Conservation (phyloP, 2,797 vertebrate genomes). For the Cyprinodon diabolis region DNA sequence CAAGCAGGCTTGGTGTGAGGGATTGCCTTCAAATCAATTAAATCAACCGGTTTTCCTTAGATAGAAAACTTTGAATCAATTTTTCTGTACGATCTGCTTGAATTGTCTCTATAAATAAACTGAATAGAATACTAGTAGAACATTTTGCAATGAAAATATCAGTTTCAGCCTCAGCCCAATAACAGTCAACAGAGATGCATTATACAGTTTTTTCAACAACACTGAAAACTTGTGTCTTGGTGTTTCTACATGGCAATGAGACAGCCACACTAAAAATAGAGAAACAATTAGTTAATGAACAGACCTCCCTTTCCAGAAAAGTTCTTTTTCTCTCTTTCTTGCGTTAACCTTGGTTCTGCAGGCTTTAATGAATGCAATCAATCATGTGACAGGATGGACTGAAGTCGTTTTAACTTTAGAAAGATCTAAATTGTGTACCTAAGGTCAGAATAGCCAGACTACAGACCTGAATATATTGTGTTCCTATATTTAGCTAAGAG, state of each 20-base stretch:
- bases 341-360: not conserved
- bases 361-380: not conserved
- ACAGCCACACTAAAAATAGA: constrained; percentile 14
- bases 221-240: constrained; percentile 18
- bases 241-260: constrained; percentile 44
- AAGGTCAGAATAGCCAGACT: not conserved
- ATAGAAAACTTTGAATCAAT: too few relatives aligned
- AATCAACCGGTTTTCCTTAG: too few relatives aligned
- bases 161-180: not conserved
- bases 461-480: not conserved
- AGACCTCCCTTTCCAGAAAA: not conserved
- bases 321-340: too few relatives aligned
- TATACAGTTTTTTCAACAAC: constrained; percentile 15
- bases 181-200: not conserved
- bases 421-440: not conserved
- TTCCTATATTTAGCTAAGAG: not conserved
- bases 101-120: too few relatives aligned
- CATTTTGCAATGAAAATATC: not conserved
- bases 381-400: not conserved
- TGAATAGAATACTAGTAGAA: too few relatives aligned
- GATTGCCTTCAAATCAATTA: too few relatives aligned
- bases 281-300: not conserved
- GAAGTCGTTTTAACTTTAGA: not conserved
- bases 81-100: too few relatives aligned
- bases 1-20: too few relatives aligned